These are phyloP conservation scores for Epinephelus malabaricus DNA, from an alignment of 2,797 vertebrate species.

Conservation along the genomic window DNA sequence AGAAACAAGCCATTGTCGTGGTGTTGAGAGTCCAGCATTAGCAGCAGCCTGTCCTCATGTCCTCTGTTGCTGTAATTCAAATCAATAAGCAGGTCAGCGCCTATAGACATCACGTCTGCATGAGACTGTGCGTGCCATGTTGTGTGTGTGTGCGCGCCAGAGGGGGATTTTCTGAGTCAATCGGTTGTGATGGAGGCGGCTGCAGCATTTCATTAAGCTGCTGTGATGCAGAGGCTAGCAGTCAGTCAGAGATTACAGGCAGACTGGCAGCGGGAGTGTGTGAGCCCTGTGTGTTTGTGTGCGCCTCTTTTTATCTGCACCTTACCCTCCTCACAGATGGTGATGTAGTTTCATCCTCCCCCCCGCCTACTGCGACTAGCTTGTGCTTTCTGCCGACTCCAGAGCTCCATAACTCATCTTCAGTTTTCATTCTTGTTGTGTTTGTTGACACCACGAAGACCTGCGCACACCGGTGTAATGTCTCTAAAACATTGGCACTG, in stretches of 20 bases:
- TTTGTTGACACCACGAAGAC: constrained; percentile 26
- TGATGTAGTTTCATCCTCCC: constrained; percentile 43
- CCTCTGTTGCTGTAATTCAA: constrained; percentile 33
- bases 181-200: constrained; percentile 63
- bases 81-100: constrained; percentile 77
- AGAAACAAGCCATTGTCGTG: constrained; percentile 34
- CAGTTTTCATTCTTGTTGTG: constrained; percentile 8
- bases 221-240: constrained; percentile 72
- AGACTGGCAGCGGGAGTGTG: constrained; percentile 46
- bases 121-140: constrained; percentile 27
- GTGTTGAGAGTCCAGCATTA: constrained; percentile 21
- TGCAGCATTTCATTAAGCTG: constrained; percentile 78
- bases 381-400: constrained; percentile 16
- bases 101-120: constrained; percentile 64
- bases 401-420: constrained; percentile 47
- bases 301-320: constrained; percentile 46
- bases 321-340: constrained; percentile 62
- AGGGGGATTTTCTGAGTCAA: constrained; percentile 76
- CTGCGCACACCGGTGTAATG: constrained; percentile 12
- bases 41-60: constrained; percentile 33
- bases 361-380: constrained; percentile 18
- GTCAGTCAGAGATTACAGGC: constrained; percentile 78
- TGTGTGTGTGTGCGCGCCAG: constrained; percentile 45
- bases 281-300: constrained; percentile 28
- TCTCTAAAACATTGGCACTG: constrained; percentile 47